Conservation (phyloP, 2,113 vertebrate genomes). For the Nipponia nippon region DNA sequence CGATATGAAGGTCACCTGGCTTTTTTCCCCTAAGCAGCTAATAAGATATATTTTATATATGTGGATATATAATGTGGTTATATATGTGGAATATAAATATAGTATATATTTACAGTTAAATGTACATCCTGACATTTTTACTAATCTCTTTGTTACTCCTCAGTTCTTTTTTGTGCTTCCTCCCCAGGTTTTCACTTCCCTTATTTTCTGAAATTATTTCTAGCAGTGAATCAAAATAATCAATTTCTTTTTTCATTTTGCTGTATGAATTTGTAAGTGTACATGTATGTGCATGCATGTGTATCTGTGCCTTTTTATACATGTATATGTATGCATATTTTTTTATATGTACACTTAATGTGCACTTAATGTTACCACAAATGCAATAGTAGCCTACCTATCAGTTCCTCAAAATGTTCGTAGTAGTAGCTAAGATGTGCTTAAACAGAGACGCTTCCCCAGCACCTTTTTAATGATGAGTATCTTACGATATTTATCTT, state of each 20-base stretch:
- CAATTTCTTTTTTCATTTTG: not conserved
- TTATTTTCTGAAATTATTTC: not conserved
- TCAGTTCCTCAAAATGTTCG: not conserved
- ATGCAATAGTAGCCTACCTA: not conserved
- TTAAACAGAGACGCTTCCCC: not conserved
- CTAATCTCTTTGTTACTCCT: not conserved
- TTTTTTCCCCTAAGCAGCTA: not conserved
- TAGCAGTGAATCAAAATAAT: not conserved
- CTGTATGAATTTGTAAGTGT: not conserved
- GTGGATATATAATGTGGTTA: not conserved
- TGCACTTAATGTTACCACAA: not conserved
- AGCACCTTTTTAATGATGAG: not conserved
- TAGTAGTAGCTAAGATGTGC: fast-evolving
- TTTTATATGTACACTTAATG: not conserved
- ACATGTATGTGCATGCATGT: fast-evolving
- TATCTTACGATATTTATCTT: not conserved
- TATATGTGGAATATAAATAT: not conserved
- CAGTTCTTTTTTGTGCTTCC: not conserved
- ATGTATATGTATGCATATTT: not conserved
- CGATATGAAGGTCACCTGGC: not conserved
- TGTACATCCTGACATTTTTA: not conserved
- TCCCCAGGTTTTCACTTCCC: not conserved
- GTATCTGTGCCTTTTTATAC: not conserved
- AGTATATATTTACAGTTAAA: not conserved
- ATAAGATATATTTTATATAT: not conserved